Evolutionary conservation across 2,888 invertebrate species (phyloP).

Genomic region (Augiades crinisus): DNA sequence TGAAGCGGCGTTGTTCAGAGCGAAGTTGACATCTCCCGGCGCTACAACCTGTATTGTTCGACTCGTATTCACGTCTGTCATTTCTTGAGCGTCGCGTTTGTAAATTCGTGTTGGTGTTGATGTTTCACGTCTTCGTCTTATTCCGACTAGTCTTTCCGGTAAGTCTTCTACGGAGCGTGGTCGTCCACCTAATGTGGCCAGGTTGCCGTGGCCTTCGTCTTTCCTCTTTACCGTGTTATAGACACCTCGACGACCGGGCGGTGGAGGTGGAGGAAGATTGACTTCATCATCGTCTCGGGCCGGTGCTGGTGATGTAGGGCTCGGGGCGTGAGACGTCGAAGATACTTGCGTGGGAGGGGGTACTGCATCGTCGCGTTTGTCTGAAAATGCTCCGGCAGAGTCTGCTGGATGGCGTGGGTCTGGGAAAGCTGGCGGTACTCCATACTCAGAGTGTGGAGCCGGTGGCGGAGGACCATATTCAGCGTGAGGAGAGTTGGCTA

Average conservation of each 20-base stretch:
- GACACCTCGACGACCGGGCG: slow-evolving; percentile 88
- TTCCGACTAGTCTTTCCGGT: slow-evolving; percentile 88
- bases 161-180: slow-evolving; percentile 94
- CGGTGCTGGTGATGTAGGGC: slow-evolving; percentile 78
- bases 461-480: slow-evolving; percentile 88
- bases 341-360: slow-evolving; percentile 91
- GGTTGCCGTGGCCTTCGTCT: slow-evolving; percentile 88
- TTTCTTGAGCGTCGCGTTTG: slow-evolving; percentile 93
- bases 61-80: slow-evolving; percentile 96
- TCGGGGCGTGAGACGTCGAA: slow-evolving; percentile 85
- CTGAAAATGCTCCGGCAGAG: slow-evolving; percentile 90
- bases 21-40: slow-evolving; percentile 96
- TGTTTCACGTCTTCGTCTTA: slow-evolving; percentile 83
- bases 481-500: slow-evolving; percentile 74
- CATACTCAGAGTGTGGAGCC: slow-evolving; percentile 84
- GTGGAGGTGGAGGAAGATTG: slow-evolving; percentile 91
- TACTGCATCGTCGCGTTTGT: slow-evolving; percentile 90
- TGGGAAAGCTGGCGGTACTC: slow-evolving; percentile 90
- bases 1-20: slow-evolving; percentile 87
- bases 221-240: slow-evolving; percentile 94
- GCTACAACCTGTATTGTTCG: slow-evolving; percentile 95
- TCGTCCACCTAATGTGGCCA: slow-evolving; percentile 91
- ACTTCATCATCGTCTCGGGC: slow-evolving; percentile 83
- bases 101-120: slow-evolving; percentile 88
- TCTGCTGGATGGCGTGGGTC: slow-evolving; percentile 94